Conservation (phyloP, 2,797 vertebrate species). For the Phyllotis vaccarum region DNA sequence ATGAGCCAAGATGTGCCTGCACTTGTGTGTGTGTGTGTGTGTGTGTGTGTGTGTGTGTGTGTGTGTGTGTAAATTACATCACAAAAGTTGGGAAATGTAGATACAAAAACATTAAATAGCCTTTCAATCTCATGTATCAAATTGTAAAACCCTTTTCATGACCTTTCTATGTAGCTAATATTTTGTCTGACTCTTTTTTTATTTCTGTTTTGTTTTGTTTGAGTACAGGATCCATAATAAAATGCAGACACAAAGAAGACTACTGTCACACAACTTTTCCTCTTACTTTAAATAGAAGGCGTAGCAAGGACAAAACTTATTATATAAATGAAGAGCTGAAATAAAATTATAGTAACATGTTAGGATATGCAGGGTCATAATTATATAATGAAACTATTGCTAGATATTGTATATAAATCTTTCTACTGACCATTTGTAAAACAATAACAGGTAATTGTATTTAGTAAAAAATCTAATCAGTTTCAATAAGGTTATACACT, state of each 20-base stretch:
- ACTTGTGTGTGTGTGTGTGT: neutral
- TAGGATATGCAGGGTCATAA: neutral
- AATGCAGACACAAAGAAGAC: neutral
- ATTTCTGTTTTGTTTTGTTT: neutral
- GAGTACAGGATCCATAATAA: neutral
- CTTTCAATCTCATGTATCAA: conserved; percentile 10
- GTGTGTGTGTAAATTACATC: neutral
- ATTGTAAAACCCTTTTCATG: neutral
- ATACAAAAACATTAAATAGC: neutral
- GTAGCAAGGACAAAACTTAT: neutral
- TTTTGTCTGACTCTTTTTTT: neutral
- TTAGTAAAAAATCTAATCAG: neutral
- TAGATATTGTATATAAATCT: neutral
- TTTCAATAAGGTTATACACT: neutral
- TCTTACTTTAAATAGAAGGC: neutral
- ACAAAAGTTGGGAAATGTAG: neutral
- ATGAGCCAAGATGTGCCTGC: neutral
- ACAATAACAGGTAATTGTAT: neutral
- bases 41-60: neutral
- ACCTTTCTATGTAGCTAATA: neutral
- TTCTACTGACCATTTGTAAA: neutral
- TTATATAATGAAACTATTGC: neutral
- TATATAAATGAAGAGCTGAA: neutral
- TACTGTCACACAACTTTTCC: conserved; percentile 36
- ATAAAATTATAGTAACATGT: neutral